These are phyloP conservation scores for Schlechtendalia chinensis DNA, from an alignment of 1,140 invertebrate genomes.

Conservation along the genomic window DNA sequence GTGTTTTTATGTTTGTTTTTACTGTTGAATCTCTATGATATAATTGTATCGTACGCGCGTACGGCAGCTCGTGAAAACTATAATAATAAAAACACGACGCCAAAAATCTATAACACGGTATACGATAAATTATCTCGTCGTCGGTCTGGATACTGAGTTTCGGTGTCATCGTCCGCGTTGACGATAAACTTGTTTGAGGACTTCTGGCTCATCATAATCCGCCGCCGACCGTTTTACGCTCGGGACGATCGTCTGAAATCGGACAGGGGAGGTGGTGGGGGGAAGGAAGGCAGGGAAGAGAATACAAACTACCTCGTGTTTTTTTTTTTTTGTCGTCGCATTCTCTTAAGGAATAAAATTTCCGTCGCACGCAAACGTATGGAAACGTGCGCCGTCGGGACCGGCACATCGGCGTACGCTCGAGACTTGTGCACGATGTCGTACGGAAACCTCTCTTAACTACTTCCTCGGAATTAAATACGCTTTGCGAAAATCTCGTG, in stretches of 20 bases:
- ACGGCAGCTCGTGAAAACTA: background rate
- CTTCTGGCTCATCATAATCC: background rate
- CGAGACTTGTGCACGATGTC: background rate
- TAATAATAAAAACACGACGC: background rate
- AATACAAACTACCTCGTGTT: background rate
- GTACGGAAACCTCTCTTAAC: background rate
- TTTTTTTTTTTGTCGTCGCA: background rate
- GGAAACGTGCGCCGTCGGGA: background rate
- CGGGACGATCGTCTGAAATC: background rate
- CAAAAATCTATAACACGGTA: background rate
- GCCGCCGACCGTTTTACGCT: background rate
- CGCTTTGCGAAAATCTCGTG: background rate
- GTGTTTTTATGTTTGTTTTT: background rate
- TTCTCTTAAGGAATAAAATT: background rate
- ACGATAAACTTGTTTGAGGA: slow-evolving; percentile 25
- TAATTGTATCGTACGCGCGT: background rate
- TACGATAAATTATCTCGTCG: background rate
- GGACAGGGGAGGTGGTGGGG: no score
- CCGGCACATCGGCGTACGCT: background rate
- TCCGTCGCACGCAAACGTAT: background rate
- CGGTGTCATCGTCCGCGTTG: background rate
- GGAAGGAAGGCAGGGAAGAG: background rate
- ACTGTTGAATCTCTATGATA: background rate
- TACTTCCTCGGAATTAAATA: background rate
- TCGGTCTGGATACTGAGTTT: background rate